Evolutionary conservation across 30 jellyfish, hydroid and myxozoan species (phyloP).

Genomic region (Cassiopea andromeda): DNA sequence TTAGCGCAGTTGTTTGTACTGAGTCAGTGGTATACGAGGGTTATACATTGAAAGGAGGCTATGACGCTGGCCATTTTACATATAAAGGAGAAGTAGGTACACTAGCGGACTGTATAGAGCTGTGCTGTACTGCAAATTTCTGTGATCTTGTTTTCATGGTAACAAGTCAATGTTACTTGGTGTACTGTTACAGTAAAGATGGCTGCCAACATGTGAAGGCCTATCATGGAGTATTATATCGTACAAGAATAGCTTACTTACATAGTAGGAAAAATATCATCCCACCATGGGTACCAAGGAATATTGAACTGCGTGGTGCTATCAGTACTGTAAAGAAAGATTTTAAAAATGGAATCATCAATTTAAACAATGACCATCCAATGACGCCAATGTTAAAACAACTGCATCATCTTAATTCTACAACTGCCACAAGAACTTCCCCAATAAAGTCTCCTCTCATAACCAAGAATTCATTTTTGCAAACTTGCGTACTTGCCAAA

Average conservation of each 20-base stretch:
- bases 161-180: constrained; percentile 75
- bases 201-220: constrained; percentile 81
- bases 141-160: constrained; percentile 93
- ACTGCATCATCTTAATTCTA: background rate
- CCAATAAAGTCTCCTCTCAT: background rate
- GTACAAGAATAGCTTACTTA: constrained; percentile 79
- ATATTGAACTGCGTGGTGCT: constrained; percentile 24
- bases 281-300: constrained; percentile 56
- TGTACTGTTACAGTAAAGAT: constrained; percentile 83
- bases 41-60: constrained; percentile 90
- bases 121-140: constrained; percentile 83
- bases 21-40: constrained; percentile 83
- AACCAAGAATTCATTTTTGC: background rate
- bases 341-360: background rate
- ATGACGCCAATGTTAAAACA: background rate
- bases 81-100: constrained; percentile 78
- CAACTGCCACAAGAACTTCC: too few relatives aligned
- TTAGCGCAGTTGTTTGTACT: constrained; percentile 67
- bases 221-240: constrained; percentile 61
- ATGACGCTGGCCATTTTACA: constrained; percentile 93
- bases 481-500: constrained; percentile 15
- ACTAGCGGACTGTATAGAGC: constrained; percentile 82
- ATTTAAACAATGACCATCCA: background rate
- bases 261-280: constrained; percentile 69
- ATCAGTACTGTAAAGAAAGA: background rate